Evolutionary conservation across 2,113 vertebrate genomes (phyloP).

Genomic region (Gymnobelideus leadbeateri): DNA sequence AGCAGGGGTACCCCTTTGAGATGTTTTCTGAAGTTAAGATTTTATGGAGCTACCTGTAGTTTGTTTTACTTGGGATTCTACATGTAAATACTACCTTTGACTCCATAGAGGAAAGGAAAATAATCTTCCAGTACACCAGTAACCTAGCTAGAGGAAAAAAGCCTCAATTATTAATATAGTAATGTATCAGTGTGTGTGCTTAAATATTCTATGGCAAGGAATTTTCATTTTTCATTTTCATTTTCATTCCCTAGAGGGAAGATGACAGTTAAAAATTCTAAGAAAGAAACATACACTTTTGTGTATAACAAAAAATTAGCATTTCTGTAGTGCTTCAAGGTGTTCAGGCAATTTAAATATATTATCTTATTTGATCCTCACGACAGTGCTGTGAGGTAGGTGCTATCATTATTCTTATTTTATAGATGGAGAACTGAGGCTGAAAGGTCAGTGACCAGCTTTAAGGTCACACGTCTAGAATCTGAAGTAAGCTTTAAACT

Average conservation of each 20-base stretch:
- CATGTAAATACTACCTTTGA: not conserved
- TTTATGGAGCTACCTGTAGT: not conserved
- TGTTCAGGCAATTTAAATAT: not conserved
- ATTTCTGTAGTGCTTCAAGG: not conserved
- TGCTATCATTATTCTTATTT: not conserved
- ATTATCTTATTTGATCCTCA: not conserved
- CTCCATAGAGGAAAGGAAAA: not conserved
- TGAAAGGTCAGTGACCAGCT: not conserved
- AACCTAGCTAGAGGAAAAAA: not conserved
- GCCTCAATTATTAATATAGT: not conserved
- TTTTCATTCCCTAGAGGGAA: not conserved
- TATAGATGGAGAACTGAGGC: not conserved
- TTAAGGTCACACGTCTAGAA: not conserved
- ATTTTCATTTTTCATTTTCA: not conserved
- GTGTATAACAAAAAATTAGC: not conserved
- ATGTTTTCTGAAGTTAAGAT: not conserved
- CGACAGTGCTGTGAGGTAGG: not conserved
- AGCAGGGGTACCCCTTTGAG: not conserved
- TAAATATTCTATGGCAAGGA: not conserved
- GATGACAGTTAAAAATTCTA: not conserved
- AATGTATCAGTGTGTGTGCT: not conserved
- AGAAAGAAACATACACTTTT: not conserved
- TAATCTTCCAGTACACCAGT: not conserved
- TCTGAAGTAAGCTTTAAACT: not conserved
- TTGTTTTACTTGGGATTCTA: not conserved